These are phyloP conservation scores for Hartigia nigra DNA, from an alignment of 2,888 invertebrate genomes.

Conservation along the genomic window DNA sequence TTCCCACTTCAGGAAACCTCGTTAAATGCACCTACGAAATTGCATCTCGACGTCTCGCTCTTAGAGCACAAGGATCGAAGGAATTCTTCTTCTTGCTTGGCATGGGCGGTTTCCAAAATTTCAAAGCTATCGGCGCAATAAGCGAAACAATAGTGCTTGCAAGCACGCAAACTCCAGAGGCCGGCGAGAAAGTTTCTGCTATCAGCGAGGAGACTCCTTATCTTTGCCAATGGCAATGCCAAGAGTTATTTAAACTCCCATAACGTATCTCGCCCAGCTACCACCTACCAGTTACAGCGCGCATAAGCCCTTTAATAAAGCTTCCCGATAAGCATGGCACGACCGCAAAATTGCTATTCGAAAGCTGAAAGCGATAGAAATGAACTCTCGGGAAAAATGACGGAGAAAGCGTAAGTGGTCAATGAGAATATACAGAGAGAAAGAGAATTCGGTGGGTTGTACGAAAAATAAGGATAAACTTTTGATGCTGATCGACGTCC, in stretches of 20 bases:
- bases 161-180: constrained; percentile 31
- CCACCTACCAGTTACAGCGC: neutral
- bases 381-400: constrained; percentile 8
- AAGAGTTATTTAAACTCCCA: constrained; percentile 51
- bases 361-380: neutral
- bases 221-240: constrained; percentile 30
- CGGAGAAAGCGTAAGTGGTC: constrained; percentile 18
- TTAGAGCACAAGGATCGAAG: neutral
- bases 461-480: neutral
- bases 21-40: constrained; percentile 41
- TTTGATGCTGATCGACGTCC: neutral
- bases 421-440: constrained; percentile 13
- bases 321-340: constrained; percentile 16
- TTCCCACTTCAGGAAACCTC: constrained; percentile 17
- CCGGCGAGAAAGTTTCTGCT: neutral
- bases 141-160: constrained; percentile 51
- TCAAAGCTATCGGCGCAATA: constrained; percentile 49
- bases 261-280: constrained; percentile 22
- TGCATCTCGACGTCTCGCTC: constrained; percentile 22
- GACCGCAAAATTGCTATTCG: neutral
- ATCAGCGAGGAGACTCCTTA: constrained; percentile 30
- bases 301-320: neutral
- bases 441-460: no score
- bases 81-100: neutral
- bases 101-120: constrained; percentile 33